Evolutionary conservation across 2,888 invertebrate species (phyloP).

Genomic region (Masnerella sp.): DNA sequence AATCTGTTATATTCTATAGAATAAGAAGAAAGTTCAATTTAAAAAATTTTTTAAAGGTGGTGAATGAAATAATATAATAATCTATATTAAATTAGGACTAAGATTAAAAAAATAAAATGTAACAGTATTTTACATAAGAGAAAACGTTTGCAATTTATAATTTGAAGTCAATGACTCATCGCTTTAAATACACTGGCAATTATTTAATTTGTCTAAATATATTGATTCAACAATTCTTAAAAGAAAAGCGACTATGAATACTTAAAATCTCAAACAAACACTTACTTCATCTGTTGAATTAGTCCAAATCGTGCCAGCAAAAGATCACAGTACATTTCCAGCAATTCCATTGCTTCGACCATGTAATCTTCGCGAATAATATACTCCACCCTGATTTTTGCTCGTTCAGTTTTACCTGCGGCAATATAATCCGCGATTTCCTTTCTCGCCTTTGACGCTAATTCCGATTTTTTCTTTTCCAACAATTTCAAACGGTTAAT

Average conservation of each 20-base stretch:
- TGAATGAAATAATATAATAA: too few species aligned
- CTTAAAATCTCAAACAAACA: neutral
- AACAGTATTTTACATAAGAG: too few species aligned
- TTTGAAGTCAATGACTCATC: too few species aligned
- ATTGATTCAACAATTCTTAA: too few species aligned
- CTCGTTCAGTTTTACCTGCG: slow-evolving; percentile 90
- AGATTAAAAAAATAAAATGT: too few species aligned
- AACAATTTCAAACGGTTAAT: slow-evolving; percentile 95
- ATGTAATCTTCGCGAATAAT: slow-evolving; percentile 99
- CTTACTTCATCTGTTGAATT: slow-evolving; percentile 93
- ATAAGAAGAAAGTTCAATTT: too few species aligned
- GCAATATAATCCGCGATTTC: slow-evolving; percentile 98
- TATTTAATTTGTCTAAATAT: neutral
- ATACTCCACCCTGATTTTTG: slow-evolving; percentile 98
- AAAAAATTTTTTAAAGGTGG: too few species aligned
- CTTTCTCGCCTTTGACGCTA: slow-evolving; percentile 95
- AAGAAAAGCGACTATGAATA: neutral
- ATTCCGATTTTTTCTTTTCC: slow-evolving; percentile 98
- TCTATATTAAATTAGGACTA: too few species aligned
- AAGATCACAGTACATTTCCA: slow-evolving; percentile 99
- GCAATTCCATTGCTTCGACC: slow-evolving; percentile 99
- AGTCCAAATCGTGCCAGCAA: slow-evolving; percentile 97
- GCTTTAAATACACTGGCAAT: too few species aligned
- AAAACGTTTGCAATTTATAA: too few species aligned
- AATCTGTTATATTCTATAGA: too few species aligned